These are phyloP conservation scores for Agapornis roseicollis DNA, from an alignment of 2,113 vertebrate species.

Conservation along the genomic window DNA sequence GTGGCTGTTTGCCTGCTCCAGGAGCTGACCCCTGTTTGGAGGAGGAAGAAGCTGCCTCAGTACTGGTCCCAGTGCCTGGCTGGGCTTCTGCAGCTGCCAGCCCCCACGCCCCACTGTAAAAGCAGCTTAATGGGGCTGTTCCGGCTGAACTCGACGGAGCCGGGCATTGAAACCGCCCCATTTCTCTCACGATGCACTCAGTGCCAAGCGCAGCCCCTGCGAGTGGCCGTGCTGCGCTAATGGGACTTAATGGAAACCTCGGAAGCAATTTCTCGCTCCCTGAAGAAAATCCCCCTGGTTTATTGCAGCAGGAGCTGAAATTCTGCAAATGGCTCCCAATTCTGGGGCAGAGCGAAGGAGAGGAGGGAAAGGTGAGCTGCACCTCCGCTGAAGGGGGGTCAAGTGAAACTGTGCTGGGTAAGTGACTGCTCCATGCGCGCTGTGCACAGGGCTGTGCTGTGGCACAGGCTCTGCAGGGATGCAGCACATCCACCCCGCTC, in stretches of 20 bases:
- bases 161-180: background rate
- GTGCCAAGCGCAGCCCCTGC: slow-evolving; percentile 60
- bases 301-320: slow-evolving; percentile 63
- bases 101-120: background rate
- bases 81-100: background rate
- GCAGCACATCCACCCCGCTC: background rate
- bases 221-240: slow-evolving; percentile 72
- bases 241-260: slow-evolving; percentile 75
- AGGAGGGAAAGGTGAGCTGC: slow-evolving; percentile 24
- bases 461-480: background rate
- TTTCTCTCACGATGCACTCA: background rate
- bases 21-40: background rate
- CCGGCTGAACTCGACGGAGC: background rate
- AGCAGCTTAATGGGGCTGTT: slow-evolving; percentile 13
- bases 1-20: fast-evolving
- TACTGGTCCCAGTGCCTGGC: background rate
- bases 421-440: background rate
- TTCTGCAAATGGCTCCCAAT: slow-evolving; percentile 67
- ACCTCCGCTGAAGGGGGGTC: slow-evolving; percentile 49
- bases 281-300: slow-evolving; percentile 72
- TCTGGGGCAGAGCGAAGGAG: background rate
- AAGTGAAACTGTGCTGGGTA: slow-evolving; percentile 18
- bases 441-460: background rate
- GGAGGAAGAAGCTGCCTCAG: background rate
- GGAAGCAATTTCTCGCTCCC: slow-evolving; percentile 70